These are phyloP conservation scores for Tonatia bakeri DNA, from an alignment of 2,113 vertebrate species.

Conservation along the genomic window DNA sequence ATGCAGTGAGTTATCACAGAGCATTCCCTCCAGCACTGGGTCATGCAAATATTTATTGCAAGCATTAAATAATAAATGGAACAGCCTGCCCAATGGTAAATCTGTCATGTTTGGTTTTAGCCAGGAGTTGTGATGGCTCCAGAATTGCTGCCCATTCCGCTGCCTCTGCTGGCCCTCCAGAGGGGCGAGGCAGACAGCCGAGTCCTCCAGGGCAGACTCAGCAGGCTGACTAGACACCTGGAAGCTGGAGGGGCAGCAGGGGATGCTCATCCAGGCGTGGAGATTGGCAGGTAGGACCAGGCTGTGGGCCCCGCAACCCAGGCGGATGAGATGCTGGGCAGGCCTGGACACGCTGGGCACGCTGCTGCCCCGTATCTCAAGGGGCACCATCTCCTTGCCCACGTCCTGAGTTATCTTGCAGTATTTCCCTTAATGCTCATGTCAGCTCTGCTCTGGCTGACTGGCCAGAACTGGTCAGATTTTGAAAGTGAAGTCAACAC, in stretches of 20 bases:
- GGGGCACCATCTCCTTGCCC: not conserved
- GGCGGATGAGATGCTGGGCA: fast-evolving
- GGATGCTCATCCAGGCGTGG: too few relatives aligned
- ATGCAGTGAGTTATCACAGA: slow-evolving; percentile 66
- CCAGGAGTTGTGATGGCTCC: slow-evolving; percentile 35
- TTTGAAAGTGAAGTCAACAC: not conserved
- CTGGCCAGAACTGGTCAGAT: not conserved
- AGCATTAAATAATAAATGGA: slow-evolving; percentile 80
- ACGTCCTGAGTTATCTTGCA: not conserved
- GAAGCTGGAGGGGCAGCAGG: too few relatives aligned
- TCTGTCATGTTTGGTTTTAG: slow-evolving; percentile 77
- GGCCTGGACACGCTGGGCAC: fast-evolving
- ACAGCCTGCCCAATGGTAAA: slow-evolving; percentile 72
- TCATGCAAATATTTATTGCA: slow-evolving; percentile 82
- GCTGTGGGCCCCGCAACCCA: not conserved
- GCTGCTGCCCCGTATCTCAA: fast-evolving
- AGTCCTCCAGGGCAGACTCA: too few relatives aligned
- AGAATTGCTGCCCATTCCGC: not conserved
- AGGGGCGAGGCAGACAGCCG: not conserved
- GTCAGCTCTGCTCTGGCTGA: not conserved
- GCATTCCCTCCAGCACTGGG: slow-evolving; percentile 65
- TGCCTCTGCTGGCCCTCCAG: not conserved
- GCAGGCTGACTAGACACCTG: too few relatives aligned
- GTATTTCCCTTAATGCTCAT: not conserved
- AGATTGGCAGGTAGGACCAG: too few relatives aligned